phyloP scores from a whole-genome alignment of 2,888 invertebrate species.

The Gymnocheta viridis region DNA sequence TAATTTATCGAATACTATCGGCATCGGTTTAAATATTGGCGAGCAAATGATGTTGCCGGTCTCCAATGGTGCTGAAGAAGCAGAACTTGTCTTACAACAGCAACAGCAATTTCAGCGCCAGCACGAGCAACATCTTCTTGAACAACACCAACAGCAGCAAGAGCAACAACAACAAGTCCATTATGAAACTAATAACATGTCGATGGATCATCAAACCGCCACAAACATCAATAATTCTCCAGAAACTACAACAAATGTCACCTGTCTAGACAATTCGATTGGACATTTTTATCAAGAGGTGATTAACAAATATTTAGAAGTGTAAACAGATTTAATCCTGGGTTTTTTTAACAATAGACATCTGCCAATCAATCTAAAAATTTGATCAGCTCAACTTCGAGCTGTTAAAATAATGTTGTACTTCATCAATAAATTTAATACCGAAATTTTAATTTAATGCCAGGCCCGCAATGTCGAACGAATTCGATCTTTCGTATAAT shows the following conservation, averaged over 20 bases:
- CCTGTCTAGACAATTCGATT: conserved; percentile 47
- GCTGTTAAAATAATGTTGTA: too few relatives aligned
- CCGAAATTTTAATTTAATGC: too few relatives aligned
- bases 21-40: conserved; percentile 61
- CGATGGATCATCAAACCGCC: conserved; percentile 5
- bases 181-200: conserved; percentile 6
- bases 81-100: conserved; percentile 30
- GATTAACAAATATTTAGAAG: not conserved
- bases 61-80: conserved; percentile 38
- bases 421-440: too few relatives aligned
- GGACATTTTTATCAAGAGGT: conserved; percentile 55
- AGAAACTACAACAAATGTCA: conserved; percentile 50
- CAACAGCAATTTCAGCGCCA: conserved; percentile 38
- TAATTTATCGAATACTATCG: conserved; percentile 61
- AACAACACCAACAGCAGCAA: not conserved
- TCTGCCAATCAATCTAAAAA: not conserved
- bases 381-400: too few relatives aligned
- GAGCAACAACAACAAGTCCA: conserved; percentile 18
- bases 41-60: conserved; percentile 61
- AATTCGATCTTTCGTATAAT: too few relatives aligned
- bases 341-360: not conserved
- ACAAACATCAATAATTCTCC: conserved; percentile 4
- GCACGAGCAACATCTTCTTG: conserved; percentile 16
- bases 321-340: not conserved
- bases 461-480: too few relatives aligned